Evolutionary conservation across 1,140 invertebrate genomes (phyloP), one percentile per base, ranked within the genome.

Genomic region (Sipha flava): DNA sequence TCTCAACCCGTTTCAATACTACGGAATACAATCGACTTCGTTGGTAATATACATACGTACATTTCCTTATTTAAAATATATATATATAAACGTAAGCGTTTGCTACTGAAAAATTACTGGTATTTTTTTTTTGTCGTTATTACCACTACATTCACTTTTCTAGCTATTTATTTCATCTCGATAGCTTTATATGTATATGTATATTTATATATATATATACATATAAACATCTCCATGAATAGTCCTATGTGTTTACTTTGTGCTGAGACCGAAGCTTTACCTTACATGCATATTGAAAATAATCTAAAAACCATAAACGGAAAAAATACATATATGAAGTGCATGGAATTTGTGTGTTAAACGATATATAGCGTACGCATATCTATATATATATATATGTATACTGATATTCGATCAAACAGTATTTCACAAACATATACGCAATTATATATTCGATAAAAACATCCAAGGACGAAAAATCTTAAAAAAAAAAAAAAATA

Each of bases 81-180:
- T 16, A 31, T 59, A 59, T 31, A 59, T n/a, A 29, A 59, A 59
- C n/a, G 57, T 59, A n/a, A 31, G 9, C 26, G 16, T 26, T 26
- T 59, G n/a, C 16, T 59, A 5, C 26, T 16, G 10, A 26, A 59
- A 23, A 26, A 59, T 26, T 29, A 16, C 54, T 29, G n/a, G 40
- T n/a, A n/a, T 66, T 66, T 66, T 66, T 62, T 49, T n/a, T 49
- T 66, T 66, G 40, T 66, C 21, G 16, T 66, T n/a, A 66, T 23
- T 40, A 66, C 37, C 62, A 43, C 34, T 66, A 43, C 62, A 43
- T 21, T 21, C 62, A 10, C 37, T 43, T 66, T 40, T 66, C 62
- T 23, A 37, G 12, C n/a, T 40, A 43, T 66, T 66, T 66, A 23
- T 43, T 23, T 66, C 37, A 12, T 43, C 12, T 12, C 21, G 10